Conservation (phyloP, 1,140 invertebrate species). For the Leptonema lineaticorne region DNA sequence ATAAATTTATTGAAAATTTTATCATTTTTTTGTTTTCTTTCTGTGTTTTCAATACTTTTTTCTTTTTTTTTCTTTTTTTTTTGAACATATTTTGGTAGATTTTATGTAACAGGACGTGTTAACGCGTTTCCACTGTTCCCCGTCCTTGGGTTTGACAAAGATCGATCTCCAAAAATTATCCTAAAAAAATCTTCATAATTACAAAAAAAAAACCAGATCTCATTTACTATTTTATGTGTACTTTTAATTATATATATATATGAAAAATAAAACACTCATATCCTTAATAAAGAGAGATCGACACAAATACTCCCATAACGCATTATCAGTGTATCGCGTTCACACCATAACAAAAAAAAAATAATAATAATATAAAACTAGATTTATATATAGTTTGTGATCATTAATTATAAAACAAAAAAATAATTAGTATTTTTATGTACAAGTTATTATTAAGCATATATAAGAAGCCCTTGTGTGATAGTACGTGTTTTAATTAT, state of each 20-base stretch:
- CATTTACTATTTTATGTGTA: too few species aligned
- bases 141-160: constrained; percentile 24
- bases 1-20: constrained; percentile 30
- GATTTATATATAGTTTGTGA: constrained; percentile 35
- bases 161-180: too few species aligned
- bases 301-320: neutral
- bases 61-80: constrained; percentile 17
- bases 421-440: constrained; percentile 36
- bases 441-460: constrained; percentile 33
- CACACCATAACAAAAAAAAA: neutral
- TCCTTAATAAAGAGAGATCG: too few species aligned
- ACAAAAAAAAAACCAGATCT: too few species aligned
- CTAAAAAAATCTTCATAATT: too few species aligned
- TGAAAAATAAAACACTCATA: too few species aligned
- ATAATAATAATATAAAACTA: constrained; percentile 34
- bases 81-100: constrained; percentile 15
- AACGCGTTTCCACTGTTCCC: constrained; percentile 15
- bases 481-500: constrained; percentile 38
- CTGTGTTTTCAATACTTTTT: constrained; percentile 9
- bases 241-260: too few species aligned
- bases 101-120: neutral
- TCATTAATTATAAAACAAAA: constrained; percentile 16
- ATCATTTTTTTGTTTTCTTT: constrained; percentile 23
- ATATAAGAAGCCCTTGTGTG: constrained; percentile 35
- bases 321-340: neutral